phyloP scores from a whole-genome alignment of 2,797 vertebrate genomes.

The Euphonia xanthogaster region DNA sequence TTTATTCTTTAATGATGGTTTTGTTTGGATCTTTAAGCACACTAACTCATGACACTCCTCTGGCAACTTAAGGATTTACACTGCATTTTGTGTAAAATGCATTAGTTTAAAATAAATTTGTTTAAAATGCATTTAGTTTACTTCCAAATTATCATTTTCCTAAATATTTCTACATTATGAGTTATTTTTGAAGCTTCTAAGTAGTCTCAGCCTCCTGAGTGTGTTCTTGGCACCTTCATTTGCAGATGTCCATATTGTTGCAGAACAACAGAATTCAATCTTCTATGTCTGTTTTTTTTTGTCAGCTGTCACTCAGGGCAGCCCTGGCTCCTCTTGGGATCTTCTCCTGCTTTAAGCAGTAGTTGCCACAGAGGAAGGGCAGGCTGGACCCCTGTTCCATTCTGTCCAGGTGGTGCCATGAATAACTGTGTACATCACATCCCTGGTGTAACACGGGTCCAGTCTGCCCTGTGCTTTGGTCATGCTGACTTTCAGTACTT shows the following conservation, averaged over 20 bases:
- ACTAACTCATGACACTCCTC: background rate
- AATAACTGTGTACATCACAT: accelerated
- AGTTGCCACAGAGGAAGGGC: background rate
- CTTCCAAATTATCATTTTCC: background rate
- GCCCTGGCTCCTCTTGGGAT: accelerated
- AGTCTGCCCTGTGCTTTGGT: background rate
- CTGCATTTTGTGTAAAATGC: background rate
- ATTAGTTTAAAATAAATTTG: background rate
- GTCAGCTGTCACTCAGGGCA: background rate
- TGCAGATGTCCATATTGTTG: background rate
- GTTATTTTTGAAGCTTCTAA: background rate
- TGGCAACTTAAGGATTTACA: background rate
- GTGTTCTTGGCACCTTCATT: background rate
- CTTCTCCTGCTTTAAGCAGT: background rate
- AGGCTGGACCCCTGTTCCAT: background rate
- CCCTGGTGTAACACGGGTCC: background rate
- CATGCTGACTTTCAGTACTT: background rate
- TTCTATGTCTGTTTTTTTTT: background rate
- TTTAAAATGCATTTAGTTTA: background rate
- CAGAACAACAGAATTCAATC: background rate
- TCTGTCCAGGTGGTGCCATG: background rate
- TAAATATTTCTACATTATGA: background rate
- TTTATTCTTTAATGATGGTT: background rate
- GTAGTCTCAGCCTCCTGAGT: background rate
- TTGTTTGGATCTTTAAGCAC: background rate